Percentiles rank a stretch among this genome's conserved stretches.
Conservation (phyloP, 2,888 invertebrate genomes). For the Amaurobius ferox region DNA sequence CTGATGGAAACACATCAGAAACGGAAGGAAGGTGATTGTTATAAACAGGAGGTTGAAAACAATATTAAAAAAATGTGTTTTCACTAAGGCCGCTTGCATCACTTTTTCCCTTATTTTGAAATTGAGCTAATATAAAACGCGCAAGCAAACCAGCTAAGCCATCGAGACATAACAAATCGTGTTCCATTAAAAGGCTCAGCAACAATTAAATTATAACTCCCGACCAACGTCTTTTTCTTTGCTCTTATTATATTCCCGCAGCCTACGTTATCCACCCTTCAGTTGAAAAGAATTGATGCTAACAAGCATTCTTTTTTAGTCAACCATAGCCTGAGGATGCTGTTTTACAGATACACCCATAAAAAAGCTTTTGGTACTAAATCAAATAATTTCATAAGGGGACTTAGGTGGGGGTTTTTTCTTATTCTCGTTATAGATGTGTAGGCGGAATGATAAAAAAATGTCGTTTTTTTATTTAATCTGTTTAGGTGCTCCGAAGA, state of each 20-base stretch:
- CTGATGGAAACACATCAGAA: too few relatives aligned
- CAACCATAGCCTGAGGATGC: neutral
- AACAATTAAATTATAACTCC: conserved; percentile 66
- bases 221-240: neutral
- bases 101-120: neutral
- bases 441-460: too few relatives aligned
- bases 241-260: conserved; percentile 17
- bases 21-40: too few relatives aligned
- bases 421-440: neutral
- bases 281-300: conserved; percentile 34
- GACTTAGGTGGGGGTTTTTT: conserved; percentile 19
- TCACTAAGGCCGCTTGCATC: too few relatives aligned
- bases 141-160: neutral
- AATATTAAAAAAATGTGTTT: too few relatives aligned
- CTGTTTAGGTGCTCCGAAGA: too few relatives aligned
- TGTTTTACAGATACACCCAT: neutral
- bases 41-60: too few relatives aligned
- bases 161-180: conserved; percentile 52
- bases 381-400: conserved; percentile 52
- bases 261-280: neutral
- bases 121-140: conserved; percentile 36
- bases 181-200: conserved; percentile 59
- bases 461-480: too few relatives aligned
- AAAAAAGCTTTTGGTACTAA: conserved; percentile 13
- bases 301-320: conserved; percentile 32